Evolutionary conservation across 1,140 invertebrate genomes (phyloP).

Genomic region (Arion vulgaris): DNA sequence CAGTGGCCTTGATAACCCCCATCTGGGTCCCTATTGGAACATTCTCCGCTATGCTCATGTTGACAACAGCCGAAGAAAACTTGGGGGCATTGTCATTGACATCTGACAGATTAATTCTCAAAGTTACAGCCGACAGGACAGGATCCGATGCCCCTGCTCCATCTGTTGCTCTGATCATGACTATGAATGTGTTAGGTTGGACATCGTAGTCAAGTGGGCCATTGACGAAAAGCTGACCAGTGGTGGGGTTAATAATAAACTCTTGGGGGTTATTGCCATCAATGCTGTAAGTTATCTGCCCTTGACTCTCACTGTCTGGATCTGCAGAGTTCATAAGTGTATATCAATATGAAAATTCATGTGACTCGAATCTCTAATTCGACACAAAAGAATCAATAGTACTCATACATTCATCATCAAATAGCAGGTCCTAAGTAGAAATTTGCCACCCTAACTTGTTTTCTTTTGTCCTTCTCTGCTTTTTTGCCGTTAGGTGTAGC

Average conservation of each 20-base stretch:
- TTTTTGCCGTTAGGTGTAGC: too few relatives aligned
- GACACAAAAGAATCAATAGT: neutral
- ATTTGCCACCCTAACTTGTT: too few relatives aligned
- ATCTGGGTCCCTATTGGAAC: slow-evolving; percentile 46
- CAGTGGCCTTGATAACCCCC: slow-evolving; percentile 47
- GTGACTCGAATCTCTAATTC: neutral
- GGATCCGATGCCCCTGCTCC: slow-evolving; percentile 41
- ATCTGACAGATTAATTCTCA: slow-evolving; percentile 50
- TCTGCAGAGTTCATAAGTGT: too few relatives aligned
- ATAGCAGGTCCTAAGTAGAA: too few relatives aligned
- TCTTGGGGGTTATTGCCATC: slow-evolving; percentile 37
- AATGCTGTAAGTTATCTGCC: slow-evolving; percentile 50
- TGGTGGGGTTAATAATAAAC: slow-evolving; percentile 45
- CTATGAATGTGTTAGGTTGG: slow-evolving; percentile 41
- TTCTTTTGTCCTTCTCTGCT: too few relatives aligned
- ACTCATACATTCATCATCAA: too few relatives aligned
- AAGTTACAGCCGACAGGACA: slow-evolving; percentile 37
- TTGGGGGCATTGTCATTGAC: slow-evolving; percentile 57
- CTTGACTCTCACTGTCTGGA: slow-evolving; percentile 47
- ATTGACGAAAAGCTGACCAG: slow-evolving; percentile 46
- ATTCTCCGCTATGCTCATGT: slow-evolving; percentile 47
- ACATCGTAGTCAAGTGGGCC: slow-evolving; percentile 54
- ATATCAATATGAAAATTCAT: too few relatives aligned
- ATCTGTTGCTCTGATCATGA: slow-evolving; percentile 51
- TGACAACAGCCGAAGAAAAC: slow-evolving; percentile 50